Conservation (phyloP, 1,140 invertebrate species). For the Drosophila seguyi region DNA sequence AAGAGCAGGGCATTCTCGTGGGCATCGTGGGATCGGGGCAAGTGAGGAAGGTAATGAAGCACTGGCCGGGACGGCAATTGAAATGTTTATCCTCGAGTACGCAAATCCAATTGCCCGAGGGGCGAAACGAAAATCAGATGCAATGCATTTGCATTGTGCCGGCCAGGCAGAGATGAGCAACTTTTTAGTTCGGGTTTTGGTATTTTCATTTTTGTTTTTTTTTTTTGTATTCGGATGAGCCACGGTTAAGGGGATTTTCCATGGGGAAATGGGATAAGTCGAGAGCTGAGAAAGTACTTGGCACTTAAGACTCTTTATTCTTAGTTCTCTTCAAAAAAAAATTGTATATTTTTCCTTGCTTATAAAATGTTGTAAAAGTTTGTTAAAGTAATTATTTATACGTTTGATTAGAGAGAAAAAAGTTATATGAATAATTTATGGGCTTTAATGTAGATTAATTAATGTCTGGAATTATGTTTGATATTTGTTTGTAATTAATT, state of each 20-base stretch:
- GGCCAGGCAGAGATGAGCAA: slow-evolving; percentile 43
- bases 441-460: too few species aligned
- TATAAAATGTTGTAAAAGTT: not conserved
- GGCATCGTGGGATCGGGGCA: not conserved
- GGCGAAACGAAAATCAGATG: slow-evolving; percentile 27
- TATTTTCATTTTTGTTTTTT: not conserved
- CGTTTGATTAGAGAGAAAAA: not conserved
- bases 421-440: not conserved
- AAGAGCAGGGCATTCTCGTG: slow-evolving; percentile 10
- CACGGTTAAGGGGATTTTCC: not conserved
- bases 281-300: not conserved
- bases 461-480: too few species aligned
- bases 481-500: not conserved
- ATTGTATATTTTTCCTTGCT: too few species aligned
- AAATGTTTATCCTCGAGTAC: slow-evolving; percentile 79
- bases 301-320: not conserved
- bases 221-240: too few species aligned
- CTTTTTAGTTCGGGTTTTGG: slow-evolving; percentile 5
- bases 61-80: slow-evolving; percentile 65
- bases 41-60: slow-evolving; percentile 67
- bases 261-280: not conserved
- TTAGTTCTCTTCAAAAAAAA: too few species aligned
- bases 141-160: slow-evolving; percentile 45
- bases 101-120: slow-evolving; percentile 72
- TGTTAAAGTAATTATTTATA: not conserved